Evolutionary conservation across 2,888 invertebrate species (phyloP), one percentile per base, ranked within the genome.

Genomic region (Beris chalybata): DNA sequence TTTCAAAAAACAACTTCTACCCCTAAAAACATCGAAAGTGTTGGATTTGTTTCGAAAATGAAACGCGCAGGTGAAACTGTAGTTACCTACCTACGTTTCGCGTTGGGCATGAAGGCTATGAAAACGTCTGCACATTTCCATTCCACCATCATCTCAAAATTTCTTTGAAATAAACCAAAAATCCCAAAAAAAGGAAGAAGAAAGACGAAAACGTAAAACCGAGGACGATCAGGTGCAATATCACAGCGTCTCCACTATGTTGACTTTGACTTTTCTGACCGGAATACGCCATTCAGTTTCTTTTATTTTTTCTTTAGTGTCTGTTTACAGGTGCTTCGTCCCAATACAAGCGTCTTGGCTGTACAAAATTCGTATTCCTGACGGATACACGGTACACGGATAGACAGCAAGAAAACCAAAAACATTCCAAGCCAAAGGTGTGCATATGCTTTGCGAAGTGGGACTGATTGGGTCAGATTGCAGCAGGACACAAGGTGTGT

Each of bases 381-480:
- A 38, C 3, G 38, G 5, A 38, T 38, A 9, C 38, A 38, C 22
- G 22, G 22, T 22, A 22, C 7, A 38, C 38, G 38, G 5, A 38
- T 38, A 4, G 38, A 38, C 3, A 4, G 54, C 54, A 54, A 13
- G 43, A 43, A 43, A 43, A 9, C 43, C 4, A 43, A 43, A 56
- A 56, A 30, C 32, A 15, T n/a, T n/a, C 38, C 32, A 56, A 43
- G 6, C 43, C 43, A 43, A 56, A 43, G n/a, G 56, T 56, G 44
- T 56, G 58, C 58, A 58, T 58, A 22, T 58, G 58, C 58, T 45
- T 47, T 47, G 4, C n/a, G 15, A 13, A 47, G 29, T 15, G 47
- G 22, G 63, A 67, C 57, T 67, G 67, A 67, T 67, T 67, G 67
- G 67, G 63, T 67, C 64, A 64, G 67, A 67, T 67, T 67, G 67